Evolutionary conservation across 35 echinoderm and acorn worm species (phyloP).

Genomic region (Strongylocentrotus purpuratus): DNA sequence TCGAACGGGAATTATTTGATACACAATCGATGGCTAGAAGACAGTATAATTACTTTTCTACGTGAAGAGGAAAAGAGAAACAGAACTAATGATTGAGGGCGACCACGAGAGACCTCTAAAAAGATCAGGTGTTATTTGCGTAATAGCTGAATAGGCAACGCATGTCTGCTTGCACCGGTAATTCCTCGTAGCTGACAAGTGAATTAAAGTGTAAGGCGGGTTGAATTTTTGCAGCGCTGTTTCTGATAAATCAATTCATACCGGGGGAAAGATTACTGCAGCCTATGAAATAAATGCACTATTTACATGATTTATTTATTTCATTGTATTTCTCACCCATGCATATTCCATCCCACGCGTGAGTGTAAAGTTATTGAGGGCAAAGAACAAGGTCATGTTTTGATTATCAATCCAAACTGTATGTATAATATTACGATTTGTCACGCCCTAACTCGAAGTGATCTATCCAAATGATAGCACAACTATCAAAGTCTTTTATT

Average conservation of each 20-base stretch:
- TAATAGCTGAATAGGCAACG: not conserved
- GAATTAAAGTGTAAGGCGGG: not conserved
- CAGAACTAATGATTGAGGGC: not conserved
- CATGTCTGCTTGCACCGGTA: not conserved
- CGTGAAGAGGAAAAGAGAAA: not conserved
- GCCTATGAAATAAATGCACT: not conserved
- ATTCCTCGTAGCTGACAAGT: not conserved
- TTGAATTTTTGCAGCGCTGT: not conserved
- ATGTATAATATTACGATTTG: too few relatives aligned
- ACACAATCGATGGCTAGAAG: not conserved
- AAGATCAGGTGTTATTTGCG: not conserved
- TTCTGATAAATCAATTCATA: not conserved
- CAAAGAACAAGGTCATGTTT: too few relatives aligned
- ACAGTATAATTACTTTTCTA: conserved; percentile 2
- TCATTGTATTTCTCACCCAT: not conserved
- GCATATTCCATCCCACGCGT: too few relatives aligned
- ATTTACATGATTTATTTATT: not conserved
- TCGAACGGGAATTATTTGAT: not conserved
- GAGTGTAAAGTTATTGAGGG: too few relatives aligned
- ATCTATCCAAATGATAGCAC: too few relatives aligned
- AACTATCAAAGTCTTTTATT: too few relatives aligned
- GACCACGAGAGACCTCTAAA: not conserved
- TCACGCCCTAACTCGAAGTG: too few relatives aligned
- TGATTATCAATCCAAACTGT: too few relatives aligned
- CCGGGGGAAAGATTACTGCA: not conserved